Conservation (phyloP, 2,797 vertebrate genomes). For the Choloepus didactylus region DNA sequence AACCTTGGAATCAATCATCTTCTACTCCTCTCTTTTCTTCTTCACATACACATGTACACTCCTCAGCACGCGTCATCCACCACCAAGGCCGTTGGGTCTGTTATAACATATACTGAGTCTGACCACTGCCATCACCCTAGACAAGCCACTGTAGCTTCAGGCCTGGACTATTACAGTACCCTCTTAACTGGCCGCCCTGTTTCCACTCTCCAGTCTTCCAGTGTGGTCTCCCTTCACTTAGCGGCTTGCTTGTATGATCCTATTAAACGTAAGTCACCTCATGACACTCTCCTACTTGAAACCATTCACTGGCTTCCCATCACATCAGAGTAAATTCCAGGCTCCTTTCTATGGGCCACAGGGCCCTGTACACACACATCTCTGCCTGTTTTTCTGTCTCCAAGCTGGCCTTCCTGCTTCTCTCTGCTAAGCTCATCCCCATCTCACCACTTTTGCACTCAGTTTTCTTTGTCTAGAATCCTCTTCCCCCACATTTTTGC, state of each 20-base stretch:
- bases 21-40: background rate
- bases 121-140: background rate
- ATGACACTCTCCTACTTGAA: background rate
- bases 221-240: background rate
- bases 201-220: background rate
- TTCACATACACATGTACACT: background rate
- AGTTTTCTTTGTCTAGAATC: background rate
- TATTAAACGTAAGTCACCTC: conserved; percentile 10
- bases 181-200: background rate
- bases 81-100: background rate
- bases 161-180: background rate
- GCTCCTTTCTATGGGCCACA: background rate
- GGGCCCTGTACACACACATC: background rate
- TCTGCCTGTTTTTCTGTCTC: background rate
- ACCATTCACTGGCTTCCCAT: background rate
- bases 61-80: background rate
- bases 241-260: background rate
- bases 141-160: background rate
- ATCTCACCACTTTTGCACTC: background rate
- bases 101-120: background rate
- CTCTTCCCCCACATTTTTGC: background rate
- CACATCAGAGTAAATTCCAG: background rate
- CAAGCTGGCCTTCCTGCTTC: background rate
- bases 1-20: background rate
- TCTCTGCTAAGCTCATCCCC: background rate